Base-by-base conservation (phyloP, 2,888 invertebrate genomes). In the Zonitis immaculata region DNA sequence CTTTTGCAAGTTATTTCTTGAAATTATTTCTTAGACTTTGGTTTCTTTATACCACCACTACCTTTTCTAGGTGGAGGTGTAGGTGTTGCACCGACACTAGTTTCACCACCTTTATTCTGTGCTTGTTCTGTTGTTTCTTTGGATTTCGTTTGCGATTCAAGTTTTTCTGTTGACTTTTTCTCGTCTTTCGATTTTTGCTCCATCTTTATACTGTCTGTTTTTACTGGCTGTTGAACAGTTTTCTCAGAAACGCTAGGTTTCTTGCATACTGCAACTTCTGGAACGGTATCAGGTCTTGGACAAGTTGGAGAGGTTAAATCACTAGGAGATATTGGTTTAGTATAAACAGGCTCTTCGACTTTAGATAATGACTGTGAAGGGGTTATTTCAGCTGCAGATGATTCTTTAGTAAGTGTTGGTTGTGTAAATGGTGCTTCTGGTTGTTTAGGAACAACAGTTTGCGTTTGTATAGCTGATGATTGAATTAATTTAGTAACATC, bases 21-120 rank as follows among this genome's bases (percentile, higher is more conserved):
- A 56, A 55, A 14, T 56, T 60, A 67, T 52, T 68, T 69, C 46
- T 69, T 65, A 20, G 66, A 57, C 55, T 69, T 68, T 35, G 60
- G 30, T 54, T 68, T 68, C 54, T 72, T 72, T 47, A 65, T 59
- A 30, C 63, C 66, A 20, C 65, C 65, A 56, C 61, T 54, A 67
- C 74, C 59, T 66, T 76, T 68, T 73, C 78, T 62, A n/a, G 73
- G 73, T 11, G 72, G 70, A n/a, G 73, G 71, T 11, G 64, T 64
- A 2, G 59, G 59, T 25, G 66, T 63, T 18, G 66, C 58, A 30
- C 63, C 51, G 7, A 60, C 52, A 12, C 59, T 51, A 28, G 54
- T 44, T 39, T 52, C 53, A 42, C 42, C 45, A 43, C 43, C 47
- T 44, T 18, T 76, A 75, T 26, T 71, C 71, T 63, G 71, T 71